Percentiles rank a stretch among this genome's conserved stretches.
phyloP scores from a whole-genome alignment of 1,140 invertebrate genomes.

The Pemphigus obesinymphae region DNA sequence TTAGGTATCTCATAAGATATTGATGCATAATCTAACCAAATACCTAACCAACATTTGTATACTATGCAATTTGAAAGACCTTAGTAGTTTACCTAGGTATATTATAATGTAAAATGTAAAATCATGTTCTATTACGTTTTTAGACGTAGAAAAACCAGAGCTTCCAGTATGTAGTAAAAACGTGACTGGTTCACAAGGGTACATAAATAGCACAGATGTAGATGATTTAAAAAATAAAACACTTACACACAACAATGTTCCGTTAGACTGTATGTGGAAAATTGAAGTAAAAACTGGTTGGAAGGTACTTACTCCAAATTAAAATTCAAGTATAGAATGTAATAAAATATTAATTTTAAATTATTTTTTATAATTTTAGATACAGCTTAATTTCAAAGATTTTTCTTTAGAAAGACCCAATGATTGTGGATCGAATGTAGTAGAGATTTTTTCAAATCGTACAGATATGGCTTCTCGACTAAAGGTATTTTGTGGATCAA shows the following conservation, averaged over 20 bases:
- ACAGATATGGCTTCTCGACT: slow-evolving; percentile 60
- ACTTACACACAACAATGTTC: slow-evolving; percentile 54
- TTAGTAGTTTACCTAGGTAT: no score
- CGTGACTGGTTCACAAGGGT: slow-evolving; percentile 53
- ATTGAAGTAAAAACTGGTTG: slow-evolving; percentile 63
- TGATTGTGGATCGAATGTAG: slow-evolving; percentile 75
- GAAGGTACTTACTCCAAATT: slow-evolving; percentile 56
- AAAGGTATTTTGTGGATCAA: slow-evolving; percentile 72
- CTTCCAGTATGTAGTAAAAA: slow-evolving; percentile 55
- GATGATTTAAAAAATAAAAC: slow-evolving; percentile 53
- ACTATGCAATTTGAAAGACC: no score
- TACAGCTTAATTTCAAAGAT: slow-evolving; percentile 64
- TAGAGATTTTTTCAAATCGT: slow-evolving; percentile 67
- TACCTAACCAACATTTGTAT: no score
- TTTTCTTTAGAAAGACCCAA: slow-evolving; percentile 71
- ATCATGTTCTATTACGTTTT: slow-evolving; percentile 36
- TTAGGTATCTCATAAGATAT: no score
- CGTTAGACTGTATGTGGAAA: slow-evolving; percentile 77
- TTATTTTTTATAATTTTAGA: slow-evolving; percentile 55
- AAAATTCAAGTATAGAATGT: no score
- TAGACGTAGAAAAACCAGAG: slow-evolving; percentile 52
- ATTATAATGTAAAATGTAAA: no score
- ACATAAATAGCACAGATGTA: slow-evolving; percentile 56
- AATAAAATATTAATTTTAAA: not conserved
- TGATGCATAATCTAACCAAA: no score